Conservation (phyloP, 2,888 invertebrate species). For the Pomacea canaliculata region DNA sequence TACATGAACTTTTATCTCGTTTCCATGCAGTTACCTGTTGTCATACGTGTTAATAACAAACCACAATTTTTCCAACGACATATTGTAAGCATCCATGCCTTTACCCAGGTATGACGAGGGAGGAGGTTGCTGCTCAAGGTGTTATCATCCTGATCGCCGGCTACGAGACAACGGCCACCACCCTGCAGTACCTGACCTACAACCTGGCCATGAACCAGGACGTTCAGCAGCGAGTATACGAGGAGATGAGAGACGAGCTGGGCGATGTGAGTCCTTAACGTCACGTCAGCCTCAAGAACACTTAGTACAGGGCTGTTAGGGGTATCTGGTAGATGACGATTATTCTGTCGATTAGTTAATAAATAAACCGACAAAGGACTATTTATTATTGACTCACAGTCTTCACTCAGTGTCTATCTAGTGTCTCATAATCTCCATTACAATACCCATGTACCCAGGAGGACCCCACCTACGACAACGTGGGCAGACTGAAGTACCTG, state of each 20-base stretch:
- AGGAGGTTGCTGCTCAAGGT: constrained; percentile 28
- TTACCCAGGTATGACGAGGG: constrained; percentile 21
- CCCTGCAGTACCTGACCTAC: constrained; percentile 28
- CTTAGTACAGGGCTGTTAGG: too few relatives aligned
- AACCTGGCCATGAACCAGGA: constrained; percentile 25
- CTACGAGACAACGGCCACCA: constrained; percentile 28
- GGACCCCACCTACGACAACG: constrained; percentile 43
- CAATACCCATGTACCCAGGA: constrained; percentile 21
- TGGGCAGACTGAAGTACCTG: constrained; percentile 43
- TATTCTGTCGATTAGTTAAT: too few relatives aligned
- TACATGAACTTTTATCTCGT: too few relatives aligned
- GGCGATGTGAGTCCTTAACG: constrained; percentile 8
- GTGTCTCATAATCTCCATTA: too few relatives aligned
- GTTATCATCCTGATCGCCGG: constrained; percentile 29
- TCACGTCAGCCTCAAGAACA: too few relatives aligned
- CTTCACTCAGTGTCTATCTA: too few relatives aligned
- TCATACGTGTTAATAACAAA: too few relatives aligned
- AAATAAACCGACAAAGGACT: neutral
- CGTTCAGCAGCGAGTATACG: constrained; percentile 14
- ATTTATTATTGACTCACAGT: too few relatives aligned
- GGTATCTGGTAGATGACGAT: too few relatives aligned
- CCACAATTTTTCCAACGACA: too few relatives aligned
- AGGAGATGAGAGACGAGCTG: constrained; percentile 24
- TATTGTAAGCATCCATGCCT: too few relatives aligned
- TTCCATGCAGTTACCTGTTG: too few relatives aligned